Conservation (phyloP, 2,113 vertebrate genomes). For the Callocephalon fimbriatum region DNA sequence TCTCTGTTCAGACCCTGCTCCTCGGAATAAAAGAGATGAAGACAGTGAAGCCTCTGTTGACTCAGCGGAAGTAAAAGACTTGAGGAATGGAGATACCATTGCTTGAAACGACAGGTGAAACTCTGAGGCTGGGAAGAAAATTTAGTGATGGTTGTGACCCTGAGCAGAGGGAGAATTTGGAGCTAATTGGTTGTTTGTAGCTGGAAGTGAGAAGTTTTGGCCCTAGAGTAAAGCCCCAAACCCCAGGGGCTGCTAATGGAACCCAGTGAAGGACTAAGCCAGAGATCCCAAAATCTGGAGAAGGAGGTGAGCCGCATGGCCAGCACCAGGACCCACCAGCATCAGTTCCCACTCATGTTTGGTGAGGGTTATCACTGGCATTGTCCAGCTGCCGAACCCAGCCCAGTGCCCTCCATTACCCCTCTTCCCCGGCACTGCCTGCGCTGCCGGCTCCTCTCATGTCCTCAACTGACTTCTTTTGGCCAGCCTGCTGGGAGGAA, state of each 20-base stretch:
- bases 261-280: fast-evolving
- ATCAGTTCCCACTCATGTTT: fast-evolving
- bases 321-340: fast-evolving
- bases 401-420: fast-evolving
- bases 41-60: background rate
- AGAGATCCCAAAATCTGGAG: background rate
- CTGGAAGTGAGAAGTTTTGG: background rate
- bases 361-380: background rate
- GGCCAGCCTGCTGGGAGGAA: conserved; percentile 57
- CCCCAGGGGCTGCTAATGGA: background rate
- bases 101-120: background rate
- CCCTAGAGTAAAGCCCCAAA: background rate
- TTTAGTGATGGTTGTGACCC: background rate
- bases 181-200: background rate
- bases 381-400: fast-evolving
- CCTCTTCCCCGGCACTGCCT: background rate
- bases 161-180: background rate
- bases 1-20: background rate
- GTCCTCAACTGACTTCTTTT: conserved; percentile 68
- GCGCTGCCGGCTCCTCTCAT: background rate
- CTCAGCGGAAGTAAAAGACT: background rate
- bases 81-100: background rate
- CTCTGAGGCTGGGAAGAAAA: background rate
- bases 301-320: fast-evolving
- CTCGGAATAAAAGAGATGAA: background rate